phyloP scores from a whole-genome alignment of 2,113 vertebrate genomes.

The Chaetura pelagica region DNA sequence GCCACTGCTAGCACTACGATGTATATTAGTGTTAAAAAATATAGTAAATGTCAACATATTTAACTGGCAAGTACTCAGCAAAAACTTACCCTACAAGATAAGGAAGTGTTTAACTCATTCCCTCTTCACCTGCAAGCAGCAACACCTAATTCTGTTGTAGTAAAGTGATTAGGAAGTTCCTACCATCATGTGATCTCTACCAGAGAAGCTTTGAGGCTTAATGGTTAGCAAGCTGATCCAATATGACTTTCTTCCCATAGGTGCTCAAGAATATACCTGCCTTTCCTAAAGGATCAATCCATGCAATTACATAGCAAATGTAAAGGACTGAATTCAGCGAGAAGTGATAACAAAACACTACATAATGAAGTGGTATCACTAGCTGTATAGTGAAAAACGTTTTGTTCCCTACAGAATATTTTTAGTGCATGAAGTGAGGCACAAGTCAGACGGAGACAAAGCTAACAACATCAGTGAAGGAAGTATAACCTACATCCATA shows the following conservation, averaged over 20 bases:
- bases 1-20: neutral
- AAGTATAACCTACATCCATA: neutral
- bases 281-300: neutral
- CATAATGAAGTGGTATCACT: neutral
- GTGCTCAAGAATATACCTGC: neutral
- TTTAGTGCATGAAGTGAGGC: neutral
- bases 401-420: neutral
- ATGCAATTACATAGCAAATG: neutral
- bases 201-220: neutral
- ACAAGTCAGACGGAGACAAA: neutral
- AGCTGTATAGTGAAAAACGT: neutral
- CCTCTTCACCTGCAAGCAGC: neutral
- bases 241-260: neutral
- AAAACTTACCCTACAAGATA: neutral
- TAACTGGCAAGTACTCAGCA: neutral
- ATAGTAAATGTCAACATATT: neutral
- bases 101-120: neutral
- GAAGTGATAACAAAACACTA: neutral
- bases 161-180: neutral
- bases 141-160: neutral
- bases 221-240: neutral
- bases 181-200: neutral
- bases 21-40: neutral
- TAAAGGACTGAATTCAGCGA: neutral
- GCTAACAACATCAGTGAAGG: neutral